Evolutionary conservation across 2,113 vertebrate genomes (phyloP).

Genomic region (Tachuris rubrigastra): DNA sequence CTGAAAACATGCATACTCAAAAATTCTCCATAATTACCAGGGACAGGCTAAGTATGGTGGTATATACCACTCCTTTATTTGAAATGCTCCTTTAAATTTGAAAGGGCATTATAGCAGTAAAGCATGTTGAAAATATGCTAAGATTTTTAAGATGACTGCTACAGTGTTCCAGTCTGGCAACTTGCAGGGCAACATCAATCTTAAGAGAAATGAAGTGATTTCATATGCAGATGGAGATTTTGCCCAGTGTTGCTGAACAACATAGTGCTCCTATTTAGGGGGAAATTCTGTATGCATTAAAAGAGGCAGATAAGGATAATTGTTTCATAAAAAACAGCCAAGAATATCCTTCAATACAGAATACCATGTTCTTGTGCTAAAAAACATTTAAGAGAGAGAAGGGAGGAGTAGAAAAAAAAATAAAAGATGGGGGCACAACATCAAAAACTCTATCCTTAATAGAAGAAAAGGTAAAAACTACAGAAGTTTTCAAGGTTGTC

Average conservation of each 20-base stretch:
- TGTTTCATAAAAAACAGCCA: slow-evolving; percentile 25
- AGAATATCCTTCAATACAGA: not conserved
- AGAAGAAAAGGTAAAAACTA: not conserved
- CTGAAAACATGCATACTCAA: not conserved
- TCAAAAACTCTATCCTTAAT: not conserved
- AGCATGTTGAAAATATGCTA: not conserved
- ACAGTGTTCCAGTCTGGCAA: slow-evolving; percentile 36
- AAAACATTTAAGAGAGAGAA: not conserved
- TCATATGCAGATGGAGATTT: slow-evolving; percentile 44
- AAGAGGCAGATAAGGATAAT: slow-evolving; percentile 15
- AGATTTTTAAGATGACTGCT: slow-evolving; percentile 39
- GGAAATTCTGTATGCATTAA: not conserved
- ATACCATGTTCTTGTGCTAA: not conserved
- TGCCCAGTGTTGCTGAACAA: slow-evolving; percentile 37
- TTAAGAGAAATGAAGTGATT: slow-evolving; percentile 51
- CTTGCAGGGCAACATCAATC: slow-evolving; percentile 44
- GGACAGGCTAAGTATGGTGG: not conserved
- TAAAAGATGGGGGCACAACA: fast-evolving
- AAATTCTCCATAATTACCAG: not conserved
- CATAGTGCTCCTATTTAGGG: not conserved
- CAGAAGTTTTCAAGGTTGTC: not conserved
- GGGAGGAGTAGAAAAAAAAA: not conserved
- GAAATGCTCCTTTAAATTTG: slow-evolving; percentile 2
- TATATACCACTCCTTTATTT: not conserved
- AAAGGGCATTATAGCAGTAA: slow-evolving; percentile 1